Percentiles rank a stretch among this genome's conserved stretches.
These are phyloP conservation scores for Ianthella basta DNA, from an alignment of 37 sponge, comb jelly and placozoan species.

Conservation along the genomic window DNA sequence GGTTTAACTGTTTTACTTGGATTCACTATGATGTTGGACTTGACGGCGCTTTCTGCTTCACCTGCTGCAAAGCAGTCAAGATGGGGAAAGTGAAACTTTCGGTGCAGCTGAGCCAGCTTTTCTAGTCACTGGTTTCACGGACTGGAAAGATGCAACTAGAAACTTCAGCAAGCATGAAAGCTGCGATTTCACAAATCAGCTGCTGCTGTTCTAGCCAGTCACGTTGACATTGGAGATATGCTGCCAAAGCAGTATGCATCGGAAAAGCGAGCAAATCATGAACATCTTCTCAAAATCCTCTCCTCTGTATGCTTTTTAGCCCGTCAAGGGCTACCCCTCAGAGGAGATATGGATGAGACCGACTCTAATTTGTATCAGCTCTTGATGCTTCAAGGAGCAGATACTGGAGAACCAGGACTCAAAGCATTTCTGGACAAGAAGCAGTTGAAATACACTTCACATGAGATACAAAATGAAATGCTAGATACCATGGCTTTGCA, in stretches of 20 bases:
- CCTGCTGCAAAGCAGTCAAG: slow-evolving; percentile 41
- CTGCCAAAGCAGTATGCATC: slow-evolving; percentile 27
- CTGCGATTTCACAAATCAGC: slow-evolving; percentile 44
- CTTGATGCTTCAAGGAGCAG: slow-evolving; percentile 16
- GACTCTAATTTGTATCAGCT: slow-evolving; percentile 48
- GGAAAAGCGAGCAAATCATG: slow-evolving; percentile 45
- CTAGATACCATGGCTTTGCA: slow-evolving; percentile 41
- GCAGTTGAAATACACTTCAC: slow-evolving; percentile 46
- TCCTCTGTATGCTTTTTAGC: slow-evolving; percentile 44
- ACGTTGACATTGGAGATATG: slow-evolving; percentile 46
- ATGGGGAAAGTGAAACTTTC: slow-evolving; percentile 32
- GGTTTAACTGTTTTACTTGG: slow-evolving; percentile 27
- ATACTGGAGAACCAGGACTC: not conserved
- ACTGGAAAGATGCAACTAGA: slow-evolving; percentile 61
- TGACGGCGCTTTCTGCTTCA: slow-evolving; percentile 44
- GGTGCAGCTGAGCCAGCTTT: slow-evolving; percentile 28
- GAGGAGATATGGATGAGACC: slow-evolving; percentile 52
- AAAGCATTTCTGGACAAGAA: slow-evolving; percentile 25
- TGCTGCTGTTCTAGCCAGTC: slow-evolving; percentile 11
- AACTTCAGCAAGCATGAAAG: slow-evolving; percentile 46
- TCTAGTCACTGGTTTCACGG: slow-evolving; percentile 34
- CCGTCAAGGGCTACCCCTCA: slow-evolving; percentile 51
- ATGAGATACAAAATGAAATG: slow-evolving; percentile 58
- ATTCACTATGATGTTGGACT: slow-evolving; percentile 50
- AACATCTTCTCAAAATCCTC: slow-evolving; percentile 36